Evolutionary conservation across 2,888 invertebrate genomes (phyloP).

Genomic region (Agrochola macilenta): DNA sequence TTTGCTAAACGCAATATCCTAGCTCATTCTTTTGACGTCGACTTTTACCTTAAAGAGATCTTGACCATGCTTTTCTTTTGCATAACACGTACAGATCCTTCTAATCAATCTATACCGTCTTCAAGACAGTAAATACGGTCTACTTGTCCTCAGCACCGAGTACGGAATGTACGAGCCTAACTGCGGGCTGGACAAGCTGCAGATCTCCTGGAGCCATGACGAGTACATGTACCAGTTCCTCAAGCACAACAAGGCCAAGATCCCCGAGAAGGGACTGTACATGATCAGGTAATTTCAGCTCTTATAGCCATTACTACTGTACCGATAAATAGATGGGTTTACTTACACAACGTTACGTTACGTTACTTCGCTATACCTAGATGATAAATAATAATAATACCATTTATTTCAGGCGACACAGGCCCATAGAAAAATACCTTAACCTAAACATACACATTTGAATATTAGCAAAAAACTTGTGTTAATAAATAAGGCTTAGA

Average conservation of each 20-base stretch:
- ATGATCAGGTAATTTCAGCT: slow-evolving; percentile 92
- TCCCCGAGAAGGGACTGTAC: slow-evolving; percentile 95
- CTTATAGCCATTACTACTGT: background rate
- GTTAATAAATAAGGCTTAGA: too few relatives aligned
- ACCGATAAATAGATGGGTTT: background rate
- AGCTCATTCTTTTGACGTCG: background rate
- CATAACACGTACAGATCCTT: background rate
- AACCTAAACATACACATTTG: too few relatives aligned
- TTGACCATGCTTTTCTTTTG: background rate
- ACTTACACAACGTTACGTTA: background rate
- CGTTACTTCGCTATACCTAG: background rate
- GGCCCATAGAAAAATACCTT: too few relatives aligned
- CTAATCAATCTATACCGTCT: background rate
- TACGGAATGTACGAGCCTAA: slow-evolving; percentile 96
- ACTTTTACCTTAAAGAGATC: background rate
- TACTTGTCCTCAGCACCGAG: slow-evolving; percentile 90
- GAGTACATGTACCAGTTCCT: slow-evolving; percentile 96
- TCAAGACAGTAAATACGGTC: background rate
- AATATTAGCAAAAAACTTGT: too few relatives aligned
- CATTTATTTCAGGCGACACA: too few relatives aligned
- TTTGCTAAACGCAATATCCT: too few relatives aligned
- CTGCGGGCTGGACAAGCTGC: slow-evolving; percentile 96
- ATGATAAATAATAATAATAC: too few relatives aligned
- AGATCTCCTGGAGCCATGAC: slow-evolving; percentile 99
- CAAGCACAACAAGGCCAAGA: slow-evolving; percentile 93